Evolutionary conservation across 1,140 invertebrate genomes (phyloP).

Genomic region (Caerostris darwini): DNA sequence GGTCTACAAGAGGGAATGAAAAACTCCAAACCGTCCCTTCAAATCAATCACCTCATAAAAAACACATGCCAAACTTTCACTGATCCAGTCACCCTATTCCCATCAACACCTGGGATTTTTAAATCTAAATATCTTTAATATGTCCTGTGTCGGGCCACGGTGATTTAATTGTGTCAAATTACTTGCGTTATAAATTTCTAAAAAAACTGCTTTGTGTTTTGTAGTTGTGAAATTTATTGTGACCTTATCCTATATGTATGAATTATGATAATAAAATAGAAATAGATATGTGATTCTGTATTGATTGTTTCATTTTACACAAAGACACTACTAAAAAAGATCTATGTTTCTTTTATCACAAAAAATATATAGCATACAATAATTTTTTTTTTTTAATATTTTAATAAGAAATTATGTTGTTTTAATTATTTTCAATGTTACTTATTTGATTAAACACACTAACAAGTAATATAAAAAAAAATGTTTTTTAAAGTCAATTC

Average conservation of each 20-base stretch:
- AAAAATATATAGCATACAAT: too few species aligned
- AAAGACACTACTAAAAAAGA: too few species aligned
- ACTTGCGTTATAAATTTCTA: slow-evolving; percentile 10
- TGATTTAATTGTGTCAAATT: slow-evolving; percentile 64
- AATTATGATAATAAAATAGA: slow-evolving; percentile 16
- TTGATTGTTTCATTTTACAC: neutral
- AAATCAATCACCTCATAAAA: slow-evolving; percentile 27
- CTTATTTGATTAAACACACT: too few species aligned
- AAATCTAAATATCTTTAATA: slow-evolving; percentile 32
- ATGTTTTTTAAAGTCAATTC: too few species aligned
- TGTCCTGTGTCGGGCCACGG: neutral
- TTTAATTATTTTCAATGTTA: too few species aligned
- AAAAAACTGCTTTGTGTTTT: neutral
- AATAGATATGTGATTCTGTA: neutral
- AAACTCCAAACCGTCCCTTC: slow-evolving; percentile 2
- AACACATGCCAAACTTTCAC: neutral
- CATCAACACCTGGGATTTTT: neutral
- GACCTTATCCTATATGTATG: neutral
- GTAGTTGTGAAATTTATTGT: slow-evolving; percentile 25
- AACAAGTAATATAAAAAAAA: too few species aligned
- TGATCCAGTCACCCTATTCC: neutral
- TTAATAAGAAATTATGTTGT: too few species aligned
- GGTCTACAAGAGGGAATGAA: slow-evolving; percentile 65
- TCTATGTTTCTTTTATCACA: too few species aligned
- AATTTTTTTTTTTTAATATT: too few species aligned